Evolutionary conservation across 2,888 invertebrate species (phyloP), one percentile per base, ranked within the genome.

Genomic region (Phanerotoma sp.): DNA sequence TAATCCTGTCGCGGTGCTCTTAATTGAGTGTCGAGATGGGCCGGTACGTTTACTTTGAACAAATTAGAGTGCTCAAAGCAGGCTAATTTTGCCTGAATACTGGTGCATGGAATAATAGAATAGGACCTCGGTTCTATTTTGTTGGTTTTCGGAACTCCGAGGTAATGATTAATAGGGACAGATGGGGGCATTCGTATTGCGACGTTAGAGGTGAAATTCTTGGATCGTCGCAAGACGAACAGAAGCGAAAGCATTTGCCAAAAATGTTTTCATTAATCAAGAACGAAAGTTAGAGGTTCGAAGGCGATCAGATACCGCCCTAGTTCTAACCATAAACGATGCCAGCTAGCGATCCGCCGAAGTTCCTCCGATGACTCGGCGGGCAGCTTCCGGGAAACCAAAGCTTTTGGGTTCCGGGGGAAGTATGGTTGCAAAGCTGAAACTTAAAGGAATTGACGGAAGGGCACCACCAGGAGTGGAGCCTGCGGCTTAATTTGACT

Each of bases 251-350:
- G n/a, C n/a, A n/a, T n/a, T n/a, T n/a, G n/a, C n/a, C n/a, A n/a
- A n/a, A n/a, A n/a, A n/a, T n/a, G n/a, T n/a, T n/a, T n/a, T n/a
- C n/a, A n/a, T 84, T 83, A 82, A 83, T 83, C 83, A 83, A 82
- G 83, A 82, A 83, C 82, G 81, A 82, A 83, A 82, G 83, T 84
- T 81, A 81, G 83, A 82, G 83, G 83, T 80, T 83, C 83, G 83
- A 84, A 84, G 83, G 81, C 83, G 83, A 84, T 84, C 81, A 83
- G 82, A 84, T 83, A 84, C 83, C 82, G 82, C 81, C 84, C 80
- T 81, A 81, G n/a, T n/a, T n/a, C n/a, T n/a, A n/a, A n/a, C n/a
- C n/a, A n/a, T n/a, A n/a, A n/a, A n/a, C n/a, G n/a, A 28, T 28
- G 28, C 28, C 28, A 28, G 37, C 37, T 37, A 37, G 37, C 37